Conservation (phyloP, 2,797 vertebrate genomes). For the Melanotaenia boesemani region DNA sequence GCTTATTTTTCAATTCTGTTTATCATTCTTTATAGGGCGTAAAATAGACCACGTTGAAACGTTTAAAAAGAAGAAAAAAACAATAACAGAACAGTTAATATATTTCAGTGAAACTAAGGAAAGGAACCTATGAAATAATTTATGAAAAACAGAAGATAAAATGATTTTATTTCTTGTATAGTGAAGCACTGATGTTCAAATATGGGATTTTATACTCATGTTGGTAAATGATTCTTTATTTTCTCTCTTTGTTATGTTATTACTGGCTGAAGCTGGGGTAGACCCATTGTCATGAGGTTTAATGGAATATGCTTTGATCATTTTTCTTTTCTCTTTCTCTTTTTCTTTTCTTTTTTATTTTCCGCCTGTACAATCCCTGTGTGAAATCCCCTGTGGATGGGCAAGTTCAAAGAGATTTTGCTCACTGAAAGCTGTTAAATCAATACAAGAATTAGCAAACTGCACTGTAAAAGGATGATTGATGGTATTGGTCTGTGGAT, state of each 20-base stretch:
- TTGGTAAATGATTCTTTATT: constrained; percentile 66
- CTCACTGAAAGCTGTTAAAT: constrained; percentile 66
- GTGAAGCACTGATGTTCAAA: constrained; percentile 77
- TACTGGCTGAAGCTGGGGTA: constrained; percentile 77
- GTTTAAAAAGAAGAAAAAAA: constrained; percentile 56
- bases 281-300: constrained; percentile 75
- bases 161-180: constrained; percentile 85
- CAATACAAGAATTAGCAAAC: constrained; percentile 72
- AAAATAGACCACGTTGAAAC: constrained; percentile 78
- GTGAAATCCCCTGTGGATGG: constrained; percentile 54
- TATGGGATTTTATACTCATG: constrained; percentile 82
- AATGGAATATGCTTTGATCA: constrained; percentile 69
- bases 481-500: constrained; percentile 67
- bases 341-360: constrained; percentile 13
- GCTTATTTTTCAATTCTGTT: constrained; percentile 88
- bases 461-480: constrained; percentile 69
- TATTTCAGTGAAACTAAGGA: constrained; percentile 84
- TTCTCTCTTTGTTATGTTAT: constrained; percentile 62
- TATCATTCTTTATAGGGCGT: constrained; percentile 80
- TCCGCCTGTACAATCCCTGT: constrained; percentile 68
- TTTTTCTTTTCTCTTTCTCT: constrained; percentile 25
- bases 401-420: constrained; percentile 67
- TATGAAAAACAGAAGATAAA: constrained; percentile 80
- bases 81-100: constrained; percentile 78
- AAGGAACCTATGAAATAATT: constrained; percentile 83